Evolutionary conservation across 2,797 vertebrate genomes (phyloP).

Genomic region (Dermochelys coriacea): DNA sequence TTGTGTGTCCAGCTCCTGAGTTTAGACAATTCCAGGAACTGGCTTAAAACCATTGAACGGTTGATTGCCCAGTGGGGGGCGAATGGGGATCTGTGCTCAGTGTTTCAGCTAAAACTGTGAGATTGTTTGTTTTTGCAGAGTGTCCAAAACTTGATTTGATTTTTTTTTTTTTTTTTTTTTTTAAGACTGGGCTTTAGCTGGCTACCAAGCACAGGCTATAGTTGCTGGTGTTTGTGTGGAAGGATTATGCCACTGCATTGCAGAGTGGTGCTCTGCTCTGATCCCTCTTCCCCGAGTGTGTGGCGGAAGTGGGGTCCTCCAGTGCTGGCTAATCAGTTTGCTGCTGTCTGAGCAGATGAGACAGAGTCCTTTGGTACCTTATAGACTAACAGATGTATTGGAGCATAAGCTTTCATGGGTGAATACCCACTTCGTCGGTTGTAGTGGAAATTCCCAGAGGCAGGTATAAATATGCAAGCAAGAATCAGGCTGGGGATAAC

Average conservation of each 20-base stretch:
- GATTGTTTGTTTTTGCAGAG: conserved; percentile 66
- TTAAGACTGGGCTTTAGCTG: conserved; percentile 44
- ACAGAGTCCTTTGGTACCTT: no score
- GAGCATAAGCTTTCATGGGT: no score
- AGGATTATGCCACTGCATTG: conserved; percentile 57
- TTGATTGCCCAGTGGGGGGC: conserved; percentile 74
- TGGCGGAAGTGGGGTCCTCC: conserved; percentile 37
- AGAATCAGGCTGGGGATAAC: no score
- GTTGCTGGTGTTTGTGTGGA: conserved; percentile 58
- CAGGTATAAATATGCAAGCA: no score
- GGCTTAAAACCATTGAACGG: conserved; percentile 56
- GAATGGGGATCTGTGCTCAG: conserved; percentile 74
- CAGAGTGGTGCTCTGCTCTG: conserved; percentile 74
- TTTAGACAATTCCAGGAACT: conserved; percentile 41
- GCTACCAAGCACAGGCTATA: conserved; percentile 26
- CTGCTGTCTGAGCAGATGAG: no score
- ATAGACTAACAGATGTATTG: no score
- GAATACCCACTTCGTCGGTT: no score
- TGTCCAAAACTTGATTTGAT: conserved; percentile 57
- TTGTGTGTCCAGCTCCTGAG: conserved; percentile 54
- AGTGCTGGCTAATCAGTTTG: conserved; percentile 24
- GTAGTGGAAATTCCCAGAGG: no score
- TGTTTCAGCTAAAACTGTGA: conserved; percentile 69
- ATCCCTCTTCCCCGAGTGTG: conserved; percentile 55
- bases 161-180: not conserved